These are phyloP conservation scores for Augochlorella aurata DNA, from an alignment of 2,888 invertebrate genomes.

Conservation along the genomic window DNA sequence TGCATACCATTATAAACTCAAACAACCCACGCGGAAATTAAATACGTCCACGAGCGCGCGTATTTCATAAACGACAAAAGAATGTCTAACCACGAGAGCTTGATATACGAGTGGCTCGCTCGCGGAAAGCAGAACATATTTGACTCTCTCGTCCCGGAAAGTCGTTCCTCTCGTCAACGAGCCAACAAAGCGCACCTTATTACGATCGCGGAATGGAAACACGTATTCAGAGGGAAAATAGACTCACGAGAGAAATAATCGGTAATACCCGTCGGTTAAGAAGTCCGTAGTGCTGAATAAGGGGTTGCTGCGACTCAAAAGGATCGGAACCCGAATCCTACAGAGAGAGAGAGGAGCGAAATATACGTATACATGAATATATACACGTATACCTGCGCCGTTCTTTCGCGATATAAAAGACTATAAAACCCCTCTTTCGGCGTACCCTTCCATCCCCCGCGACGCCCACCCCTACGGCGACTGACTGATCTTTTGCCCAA, in stretches of 20 bases:
- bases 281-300: conserved; percentile 62
- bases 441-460: neutral
- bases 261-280: conserved; percentile 60
- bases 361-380: conserved; percentile 27
- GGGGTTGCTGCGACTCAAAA: conserved; percentile 64
- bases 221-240: conserved; percentile 43
- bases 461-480: conserved; percentile 4
- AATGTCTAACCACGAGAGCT: conserved; percentile 1
- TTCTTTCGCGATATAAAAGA: conserved; percentile 51
- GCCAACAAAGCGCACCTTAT: conserved; percentile 49
- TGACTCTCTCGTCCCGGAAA: conserved; percentile 32
- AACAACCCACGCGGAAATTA: neutral
- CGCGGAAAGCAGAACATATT: conserved; percentile 18
- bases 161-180: conserved; percentile 16
- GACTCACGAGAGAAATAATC: conserved; percentile 64
- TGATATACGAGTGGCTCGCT: conserved; percentile 3
- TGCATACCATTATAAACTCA: neutral
- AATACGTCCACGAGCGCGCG: neutral
- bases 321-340: conserved; percentile 63
- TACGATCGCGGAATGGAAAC: conserved; percentile 45
- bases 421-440: conserved; percentile 47
- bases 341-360: conserved; percentile 33
- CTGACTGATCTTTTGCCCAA: conserved; percentile 63
- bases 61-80: neutral
- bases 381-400: conserved; percentile 33